Conservation (phyloP, 2,797 vertebrate genomes). For the Aphelocoma californica region DNA sequence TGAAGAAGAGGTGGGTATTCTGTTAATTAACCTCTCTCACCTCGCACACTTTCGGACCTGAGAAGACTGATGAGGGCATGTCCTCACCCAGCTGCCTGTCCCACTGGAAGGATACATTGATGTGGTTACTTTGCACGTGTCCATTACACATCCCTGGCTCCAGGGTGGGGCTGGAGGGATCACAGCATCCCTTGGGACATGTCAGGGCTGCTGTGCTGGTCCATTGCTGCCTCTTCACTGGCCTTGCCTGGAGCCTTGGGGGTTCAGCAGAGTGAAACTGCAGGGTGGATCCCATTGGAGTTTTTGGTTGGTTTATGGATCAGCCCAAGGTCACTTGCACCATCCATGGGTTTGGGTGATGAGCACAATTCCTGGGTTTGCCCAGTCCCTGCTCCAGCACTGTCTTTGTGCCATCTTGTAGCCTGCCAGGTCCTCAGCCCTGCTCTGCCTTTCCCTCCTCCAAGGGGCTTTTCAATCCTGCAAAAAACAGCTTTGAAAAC, state of each 20-base stretch:
- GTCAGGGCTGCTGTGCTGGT: background rate
- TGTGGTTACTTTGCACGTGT: background rate
- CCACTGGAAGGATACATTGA: background rate
- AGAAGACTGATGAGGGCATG: background rate
- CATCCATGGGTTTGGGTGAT: accelerated
- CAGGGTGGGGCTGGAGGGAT: background rate
- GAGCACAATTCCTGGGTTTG: background rate
- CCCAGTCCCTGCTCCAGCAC: background rate
- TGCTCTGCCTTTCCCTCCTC: background rate
- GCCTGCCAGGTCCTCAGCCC: background rate
- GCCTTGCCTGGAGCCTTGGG: background rate
- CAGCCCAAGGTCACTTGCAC: background rate
- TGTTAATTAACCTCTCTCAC: background rate
- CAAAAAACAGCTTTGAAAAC: background rate
- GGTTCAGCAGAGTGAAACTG: background rate
- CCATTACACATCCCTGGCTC: background rate
- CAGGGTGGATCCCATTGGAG: background rate
- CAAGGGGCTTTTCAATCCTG: accelerated
- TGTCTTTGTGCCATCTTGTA: background rate
- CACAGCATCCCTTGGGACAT: background rate
- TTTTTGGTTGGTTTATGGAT: background rate
- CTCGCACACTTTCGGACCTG: background rate
- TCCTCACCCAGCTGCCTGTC: background rate
- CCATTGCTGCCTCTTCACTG: accelerated
- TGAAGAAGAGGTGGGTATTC: background rate